Percentiles rank a stretch among this genome's conserved stretches.
These are phyloP conservation scores for Daphoenositta chrysoptera DNA, from an alignment of 2,113 vertebrate species.

Conservation along the genomic window DNA sequence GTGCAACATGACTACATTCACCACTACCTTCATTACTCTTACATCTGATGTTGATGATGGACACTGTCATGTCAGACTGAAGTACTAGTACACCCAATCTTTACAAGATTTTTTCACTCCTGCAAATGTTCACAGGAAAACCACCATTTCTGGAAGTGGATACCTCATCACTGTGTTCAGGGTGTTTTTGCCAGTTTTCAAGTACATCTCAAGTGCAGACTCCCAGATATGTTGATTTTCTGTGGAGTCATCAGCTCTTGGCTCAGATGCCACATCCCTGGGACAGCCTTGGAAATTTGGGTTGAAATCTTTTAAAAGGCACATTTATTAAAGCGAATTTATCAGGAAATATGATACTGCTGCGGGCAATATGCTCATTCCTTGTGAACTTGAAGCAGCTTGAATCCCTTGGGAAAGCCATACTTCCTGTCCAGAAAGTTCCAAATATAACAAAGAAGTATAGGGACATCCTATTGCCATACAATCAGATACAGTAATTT, in stretches of 20 bases:
- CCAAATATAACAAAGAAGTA: background rate
- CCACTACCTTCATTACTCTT: background rate
- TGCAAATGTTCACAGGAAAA: background rate
- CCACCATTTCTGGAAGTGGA: accelerated
- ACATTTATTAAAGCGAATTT: background rate
- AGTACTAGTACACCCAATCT: accelerated
- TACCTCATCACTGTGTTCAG: background rate
- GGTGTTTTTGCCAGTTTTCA: background rate
- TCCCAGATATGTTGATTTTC: background rate
- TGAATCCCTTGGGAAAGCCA: too few species aligned
- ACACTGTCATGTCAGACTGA: background rate
- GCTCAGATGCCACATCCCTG: background rate
- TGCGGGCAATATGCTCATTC: background rate
- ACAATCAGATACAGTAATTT: background rate
- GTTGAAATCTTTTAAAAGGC: background rate
- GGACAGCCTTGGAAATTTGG: background rate
- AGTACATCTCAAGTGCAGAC: background rate
- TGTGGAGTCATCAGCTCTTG: background rate
- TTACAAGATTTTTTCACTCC: background rate
- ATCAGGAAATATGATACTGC: background rate
- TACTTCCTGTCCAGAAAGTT: background rate
- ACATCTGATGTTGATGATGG: background rate
- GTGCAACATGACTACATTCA: background rate
- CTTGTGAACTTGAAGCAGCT: background rate
- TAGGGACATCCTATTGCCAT: background rate